Base-by-base conservation (phyloP, 1,140 invertebrate genomes). In the Theocolax elegans region DNA sequence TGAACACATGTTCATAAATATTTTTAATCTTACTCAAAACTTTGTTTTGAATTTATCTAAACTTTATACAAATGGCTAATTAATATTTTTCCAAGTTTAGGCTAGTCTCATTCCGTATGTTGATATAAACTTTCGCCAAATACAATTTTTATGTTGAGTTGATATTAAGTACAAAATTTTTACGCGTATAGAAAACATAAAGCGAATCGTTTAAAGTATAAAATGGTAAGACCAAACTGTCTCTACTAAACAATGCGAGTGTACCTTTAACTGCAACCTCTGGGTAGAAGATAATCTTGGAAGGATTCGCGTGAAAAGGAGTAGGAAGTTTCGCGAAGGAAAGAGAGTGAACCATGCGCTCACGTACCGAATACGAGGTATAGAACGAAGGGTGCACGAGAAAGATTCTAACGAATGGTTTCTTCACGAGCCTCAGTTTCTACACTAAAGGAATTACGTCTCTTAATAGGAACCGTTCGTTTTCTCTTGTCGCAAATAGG, bases 401-500 rank as follows among this genome's bases (percentile, higher is more conserved):
- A n/a, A 49, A 17, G n/a, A 35, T 17, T 27, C 13, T 58, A 60
- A 67, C 53, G 25, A 56, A 66, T 66, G 25, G 9, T 63, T 12
- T 8, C 44, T 53, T 53, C 17, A 13, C 31, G 40, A 29, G 56
- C 0, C 15, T 19, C 19, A n/a, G 19, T 59, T 31, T 54, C 51
- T 67, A 21, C 21, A 35, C 40, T 46, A 19, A 51, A 42, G 49
- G 67, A 63, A 69, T 69, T 69, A 56, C 58, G 40, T 56, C 7
- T 23, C 48, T 62, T 69, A 63, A 69, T 53, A 63, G 48, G n/a
- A 56, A 35, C 13, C 58, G 49, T 68, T 69, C 40, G 48, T 51
- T 69, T 46, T 46, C 40, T 23, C 15, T 63, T 54, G 67, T 69
- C 67, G 19, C 67, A 46, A 69, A 56, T 63, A 46, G 67, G 58